These are phyloP conservation scores for Boulengeromyrus knoepffleri DNA, from an alignment of 2,113 vertebrate species.

Conservation along the genomic window DNA sequence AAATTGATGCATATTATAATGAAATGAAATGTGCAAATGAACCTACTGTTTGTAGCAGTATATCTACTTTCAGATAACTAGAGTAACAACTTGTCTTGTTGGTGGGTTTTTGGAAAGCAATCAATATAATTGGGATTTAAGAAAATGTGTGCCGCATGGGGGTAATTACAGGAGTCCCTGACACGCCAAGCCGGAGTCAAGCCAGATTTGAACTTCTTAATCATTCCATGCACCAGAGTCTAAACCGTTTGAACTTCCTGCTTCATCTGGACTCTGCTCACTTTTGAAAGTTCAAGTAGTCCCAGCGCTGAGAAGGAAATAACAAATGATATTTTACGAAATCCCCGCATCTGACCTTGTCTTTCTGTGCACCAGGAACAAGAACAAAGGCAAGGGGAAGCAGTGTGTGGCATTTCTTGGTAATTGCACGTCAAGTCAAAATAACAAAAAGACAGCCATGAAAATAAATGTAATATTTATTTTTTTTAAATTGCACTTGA, in stretches of 20 bases:
- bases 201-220: not conserved
- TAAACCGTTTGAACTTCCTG: not conserved
- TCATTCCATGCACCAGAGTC: not conserved
- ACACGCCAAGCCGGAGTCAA: not conserved
- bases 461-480: not conserved
- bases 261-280: not conserved
- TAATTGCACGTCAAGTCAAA: not conserved
- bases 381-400: not conserved
- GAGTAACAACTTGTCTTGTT: not conserved
- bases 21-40: not conserved
- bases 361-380: not conserved
- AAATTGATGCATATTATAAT: not conserved
- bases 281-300: not conserved
- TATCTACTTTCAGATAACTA: not conserved
- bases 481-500: not conserved
- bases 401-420: not conserved
- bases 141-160: not conserved
- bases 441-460: not conserved
- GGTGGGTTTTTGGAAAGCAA: not conserved
- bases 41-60: not conserved
- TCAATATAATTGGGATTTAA: not conserved
- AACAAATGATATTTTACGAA: not conserved
- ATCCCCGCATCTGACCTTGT: not conserved
- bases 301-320: not conserved
- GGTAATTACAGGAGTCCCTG: not conserved